Conservation (phyloP, 1,140 invertebrate species). For the Macrobrachium nipponense region DNA sequence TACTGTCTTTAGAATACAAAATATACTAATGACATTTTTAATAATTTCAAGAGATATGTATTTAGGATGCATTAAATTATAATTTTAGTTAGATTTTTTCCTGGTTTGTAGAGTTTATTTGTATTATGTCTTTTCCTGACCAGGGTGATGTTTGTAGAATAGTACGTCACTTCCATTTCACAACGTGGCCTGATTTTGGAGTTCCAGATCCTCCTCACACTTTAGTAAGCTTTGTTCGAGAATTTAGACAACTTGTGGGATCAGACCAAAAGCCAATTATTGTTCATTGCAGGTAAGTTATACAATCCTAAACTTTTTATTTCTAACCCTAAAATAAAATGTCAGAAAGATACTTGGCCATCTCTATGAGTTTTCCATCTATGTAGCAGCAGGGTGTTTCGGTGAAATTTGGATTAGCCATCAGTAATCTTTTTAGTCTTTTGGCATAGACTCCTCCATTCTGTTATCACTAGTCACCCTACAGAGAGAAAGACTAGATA, state of each 20-base stretch:
- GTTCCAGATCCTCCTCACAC: conserved; percentile 85
- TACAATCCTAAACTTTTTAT: not conserved
- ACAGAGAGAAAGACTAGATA: too few species aligned
- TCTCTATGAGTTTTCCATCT: not conserved
- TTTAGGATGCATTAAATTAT: not conserved
- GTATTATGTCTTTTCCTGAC: conserved; percentile 53
- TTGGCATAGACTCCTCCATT: too few species aligned
- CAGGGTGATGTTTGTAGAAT: conserved; percentile 87
- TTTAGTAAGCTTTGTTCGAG: conserved; percentile 88
- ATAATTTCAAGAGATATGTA: not conserved
- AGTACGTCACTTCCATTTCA: conserved; percentile 94
- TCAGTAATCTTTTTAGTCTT: too few species aligned
- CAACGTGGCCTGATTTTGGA: conserved; percentile 97
- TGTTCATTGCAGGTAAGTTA: conserved; percentile 83
- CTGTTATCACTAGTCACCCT: too few species aligned
- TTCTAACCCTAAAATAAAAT: not conserved
- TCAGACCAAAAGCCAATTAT: conserved; percentile 91
- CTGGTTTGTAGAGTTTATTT: not conserved
- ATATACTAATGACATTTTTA: not conserved
- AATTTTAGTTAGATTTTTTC: not conserved
- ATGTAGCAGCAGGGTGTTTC: too few species aligned
- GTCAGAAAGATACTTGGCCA: not conserved
- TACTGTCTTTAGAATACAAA: not conserved
- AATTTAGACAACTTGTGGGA: conserved; percentile 88
- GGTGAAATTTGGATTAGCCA: too few species aligned